A percentile compares a stretch with the other conserved stretches of the same genome.
These are phyloP conservation scores for Bufotes viridis DNA, from an alignment of 2,797 vertebrate species.

Conservation along the genomic window DNA sequence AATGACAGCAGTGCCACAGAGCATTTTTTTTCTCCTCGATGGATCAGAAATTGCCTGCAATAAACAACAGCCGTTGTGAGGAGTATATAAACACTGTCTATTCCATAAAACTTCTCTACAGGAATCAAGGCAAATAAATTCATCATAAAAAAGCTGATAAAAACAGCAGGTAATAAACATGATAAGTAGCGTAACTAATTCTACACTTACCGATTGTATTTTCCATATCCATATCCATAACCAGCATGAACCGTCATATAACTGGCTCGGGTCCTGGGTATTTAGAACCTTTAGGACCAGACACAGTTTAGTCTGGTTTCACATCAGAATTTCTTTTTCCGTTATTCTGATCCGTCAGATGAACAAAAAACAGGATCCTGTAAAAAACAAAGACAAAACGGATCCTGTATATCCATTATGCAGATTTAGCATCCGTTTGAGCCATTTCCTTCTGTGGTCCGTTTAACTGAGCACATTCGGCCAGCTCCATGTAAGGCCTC, in stretches of 20 bases:
- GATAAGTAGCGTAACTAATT: too few species aligned
- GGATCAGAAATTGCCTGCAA: conserved; percentile 28
- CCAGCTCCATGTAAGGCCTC: too few species aligned
- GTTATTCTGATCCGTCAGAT: too few species aligned
- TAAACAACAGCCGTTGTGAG: conserved; percentile 1
- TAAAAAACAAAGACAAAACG: too few species aligned
- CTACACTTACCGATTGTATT: neutral
- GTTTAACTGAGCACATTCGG: too few species aligned
- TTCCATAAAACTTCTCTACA: conserved; percentile 2
- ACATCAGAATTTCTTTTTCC: too few species aligned
- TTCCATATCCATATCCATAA: neutral
- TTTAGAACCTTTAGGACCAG: too few species aligned
- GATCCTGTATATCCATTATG: too few species aligned
- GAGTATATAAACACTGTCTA: neutral
- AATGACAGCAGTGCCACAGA: conserved; percentile 27
- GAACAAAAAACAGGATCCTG: too few species aligned
- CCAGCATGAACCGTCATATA: neutral
- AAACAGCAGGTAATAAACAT: neutral
- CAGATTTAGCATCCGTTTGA: too few species aligned
- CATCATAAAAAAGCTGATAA: conserved; percentile 8
- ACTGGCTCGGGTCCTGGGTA: neutral
- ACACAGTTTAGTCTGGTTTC: too few species aligned
- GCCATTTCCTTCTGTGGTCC: too few species aligned
- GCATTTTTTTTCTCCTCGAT: conserved; percentile 1
- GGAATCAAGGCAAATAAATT: conserved; percentile 15